Evolutionary conservation across 2,888 invertebrate genomes (phyloP), one percentile per base, ranked within the genome.

Genomic region (Margaritifera margaritifera): DNA sequence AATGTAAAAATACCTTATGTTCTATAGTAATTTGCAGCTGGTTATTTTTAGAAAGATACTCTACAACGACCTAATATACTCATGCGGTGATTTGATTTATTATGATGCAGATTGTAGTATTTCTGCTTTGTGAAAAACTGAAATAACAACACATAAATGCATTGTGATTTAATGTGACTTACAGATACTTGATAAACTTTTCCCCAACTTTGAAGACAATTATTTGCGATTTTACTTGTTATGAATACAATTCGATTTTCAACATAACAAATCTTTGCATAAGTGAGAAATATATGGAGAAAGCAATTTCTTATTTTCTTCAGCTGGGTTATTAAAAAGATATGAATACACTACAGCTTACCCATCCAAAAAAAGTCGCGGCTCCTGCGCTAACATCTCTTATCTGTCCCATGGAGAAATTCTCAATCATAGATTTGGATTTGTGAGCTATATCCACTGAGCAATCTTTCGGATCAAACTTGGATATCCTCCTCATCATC

Each of bases 281-380:
- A 51, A 62, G 50, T 50, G 42, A n/a, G 27, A 42, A 42, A 65
- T 50, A n/a, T 15, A 54, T 60, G 42, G 20, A 61, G 25, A 19
- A 62, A 20, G 27, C n/a, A 11, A 11, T 55, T 55, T 55, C 24
- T 55, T 55, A 55, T 11, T 55, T 55, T 53, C 15, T 18, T 22
- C 2, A 55, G n/a, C 2, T 4, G 20, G 15, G 2, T 55, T 55
- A 24, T 22, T 55, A n/a, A 22, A 55, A 5, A 55, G 18, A 15
- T 18, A 53, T 53, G 53, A 2, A 55, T 55, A 55, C 8, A 27
- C 75, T 8, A 68, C 31, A 6, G 73, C 85, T 78, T 75, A 89
- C 89, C 89, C 89, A 89, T 53, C 86, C 80, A 73, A 83, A 89
- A 74, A 89, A 89, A 6, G 89, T 88, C 15, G 88, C 88, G 15